These are phyloP conservation scores for Bombus turneri DNA, from an alignment of 1,140 invertebrate species.

Conservation along the genomic window DNA sequence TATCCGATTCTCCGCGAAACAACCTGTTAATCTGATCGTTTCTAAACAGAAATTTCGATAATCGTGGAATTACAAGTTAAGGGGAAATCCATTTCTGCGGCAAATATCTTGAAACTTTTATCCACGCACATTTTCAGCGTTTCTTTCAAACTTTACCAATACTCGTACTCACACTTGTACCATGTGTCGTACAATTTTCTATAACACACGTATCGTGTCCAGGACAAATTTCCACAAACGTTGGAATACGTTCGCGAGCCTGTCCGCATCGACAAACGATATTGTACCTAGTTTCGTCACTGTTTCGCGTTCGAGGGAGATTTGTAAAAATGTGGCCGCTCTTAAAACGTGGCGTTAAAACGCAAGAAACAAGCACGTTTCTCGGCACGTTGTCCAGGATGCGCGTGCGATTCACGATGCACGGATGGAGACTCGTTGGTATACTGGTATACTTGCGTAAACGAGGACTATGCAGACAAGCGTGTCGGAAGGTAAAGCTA, in stretches of 20 bases:
- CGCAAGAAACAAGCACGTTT: background rate
- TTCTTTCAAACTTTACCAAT: no score
- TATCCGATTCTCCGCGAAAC: background rate
- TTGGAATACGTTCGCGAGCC: no score
- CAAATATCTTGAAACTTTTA: no score
- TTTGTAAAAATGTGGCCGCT: background rate
- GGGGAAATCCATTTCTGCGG: no score
- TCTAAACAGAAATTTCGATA: no score
- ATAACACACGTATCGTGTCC: no score
- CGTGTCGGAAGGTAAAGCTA: slow-evolving; percentile 57
- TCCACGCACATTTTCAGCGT: no score
- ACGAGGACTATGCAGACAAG: slow-evolving; percentile 59
- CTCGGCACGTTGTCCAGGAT: background rate
- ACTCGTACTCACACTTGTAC: no score
- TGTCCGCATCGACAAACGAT: background rate
- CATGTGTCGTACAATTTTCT: no score
- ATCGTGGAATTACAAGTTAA: no score
- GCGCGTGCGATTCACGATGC: slow-evolving; percentile 6
- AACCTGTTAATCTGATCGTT: background rate
- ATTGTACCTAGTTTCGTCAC: background rate
- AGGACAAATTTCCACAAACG: no score
- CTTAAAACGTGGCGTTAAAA: background rate
- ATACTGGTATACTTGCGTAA: slow-evolving; percentile 39
- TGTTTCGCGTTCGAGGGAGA: background rate
- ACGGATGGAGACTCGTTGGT: slow-evolving; percentile 13